Evolutionary conservation across 92 coral and sea anemone species (phyloP).

Genomic region (Epizoanthus scotinus): DNA sequence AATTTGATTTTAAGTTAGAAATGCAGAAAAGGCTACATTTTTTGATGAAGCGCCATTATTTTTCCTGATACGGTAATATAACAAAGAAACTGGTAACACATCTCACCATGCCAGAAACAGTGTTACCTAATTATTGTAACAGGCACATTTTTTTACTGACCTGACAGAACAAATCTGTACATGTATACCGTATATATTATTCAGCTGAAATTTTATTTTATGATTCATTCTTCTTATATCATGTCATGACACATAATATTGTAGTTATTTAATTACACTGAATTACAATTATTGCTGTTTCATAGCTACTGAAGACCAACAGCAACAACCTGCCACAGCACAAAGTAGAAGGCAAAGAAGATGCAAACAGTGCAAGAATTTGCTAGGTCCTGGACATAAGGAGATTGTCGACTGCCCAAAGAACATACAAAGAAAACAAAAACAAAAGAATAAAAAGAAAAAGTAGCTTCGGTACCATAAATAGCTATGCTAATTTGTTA

Average conservation of each 20-base stretch:
- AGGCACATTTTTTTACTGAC: not conserved
- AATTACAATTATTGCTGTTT: not conserved
- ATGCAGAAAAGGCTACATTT: too few relatives aligned
- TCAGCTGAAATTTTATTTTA: not conserved
- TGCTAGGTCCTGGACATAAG: conserved; percentile 43
- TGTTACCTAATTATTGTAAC: too few relatives aligned
- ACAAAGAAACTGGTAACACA: too few relatives aligned
- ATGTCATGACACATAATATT: not conserved
- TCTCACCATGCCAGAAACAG: too few relatives aligned
- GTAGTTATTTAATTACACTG: not conserved
- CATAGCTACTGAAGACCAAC: conserved; percentile 1
- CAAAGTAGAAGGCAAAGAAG: conserved; percentile 19
- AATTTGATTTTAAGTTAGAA: too few relatives aligned
- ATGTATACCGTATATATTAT: too few relatives aligned
- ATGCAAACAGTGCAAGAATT: conserved; percentile 42
- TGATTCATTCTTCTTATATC: not conserved
- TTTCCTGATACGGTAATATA: too few relatives aligned
- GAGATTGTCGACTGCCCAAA: conserved; percentile 46
- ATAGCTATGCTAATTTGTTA: too few relatives aligned
- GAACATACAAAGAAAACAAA: conserved; percentile 30
- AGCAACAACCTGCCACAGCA: not conserved
- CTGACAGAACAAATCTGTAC: not conserved
- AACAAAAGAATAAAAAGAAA: conserved; percentile 1
- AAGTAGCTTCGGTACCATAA: too few relatives aligned
- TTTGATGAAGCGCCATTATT: too few relatives aligned